Evolutionary conservation across 2,113 vertebrate species (phyloP), one percentile per base, ranked within the genome.

Genomic region (Lophochroa leadbeateri): DNA sequence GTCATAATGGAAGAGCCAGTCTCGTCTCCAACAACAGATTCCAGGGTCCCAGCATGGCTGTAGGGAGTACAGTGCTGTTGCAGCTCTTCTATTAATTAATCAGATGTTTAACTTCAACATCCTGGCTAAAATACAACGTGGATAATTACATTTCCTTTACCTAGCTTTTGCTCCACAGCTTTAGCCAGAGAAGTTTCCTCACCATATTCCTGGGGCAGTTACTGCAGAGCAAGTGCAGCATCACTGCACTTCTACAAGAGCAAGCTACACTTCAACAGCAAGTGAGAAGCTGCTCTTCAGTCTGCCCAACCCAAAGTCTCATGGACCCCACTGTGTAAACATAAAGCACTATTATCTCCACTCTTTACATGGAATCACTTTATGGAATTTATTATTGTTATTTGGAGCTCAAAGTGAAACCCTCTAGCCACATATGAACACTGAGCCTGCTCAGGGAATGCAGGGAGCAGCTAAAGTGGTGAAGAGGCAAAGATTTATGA

Each of bases 401-500:
- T 85, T 95, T 94, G 63, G 74, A 90, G 58, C 80, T 89, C 76
- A 91, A 88, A 93, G 69, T 88, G 92, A 97, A 97, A 94, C 92
- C 82, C 90, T 92, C 93, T 93, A 88, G 90, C 91, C 90, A 71
- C 15, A 17, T 82, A 92, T 18, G 50, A 95, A 44, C 77, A 55
- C 82, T 91, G 86, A 96, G 95, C 69, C 84, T 95, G 79, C 89
- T 92, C 71, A 85, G 85, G 88, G 75, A 95, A 58, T 21, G 55
- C 60, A 92, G 88, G 91, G 91, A 90, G 79, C 76, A 71, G 86
- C 93, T 71, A 82, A 94, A 94, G 82, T 94, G 80, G 95, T 88
- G 86, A 95, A 82, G 76, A 96, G 58, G 77, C 52, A 75, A 90
- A 93, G 95, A 95, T 96, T 96, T 97, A 96, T 81, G 70, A 82